Conservation (phyloP, 2,113 vertebrate species). For the Myrmecobius fasciatus region DNA sequence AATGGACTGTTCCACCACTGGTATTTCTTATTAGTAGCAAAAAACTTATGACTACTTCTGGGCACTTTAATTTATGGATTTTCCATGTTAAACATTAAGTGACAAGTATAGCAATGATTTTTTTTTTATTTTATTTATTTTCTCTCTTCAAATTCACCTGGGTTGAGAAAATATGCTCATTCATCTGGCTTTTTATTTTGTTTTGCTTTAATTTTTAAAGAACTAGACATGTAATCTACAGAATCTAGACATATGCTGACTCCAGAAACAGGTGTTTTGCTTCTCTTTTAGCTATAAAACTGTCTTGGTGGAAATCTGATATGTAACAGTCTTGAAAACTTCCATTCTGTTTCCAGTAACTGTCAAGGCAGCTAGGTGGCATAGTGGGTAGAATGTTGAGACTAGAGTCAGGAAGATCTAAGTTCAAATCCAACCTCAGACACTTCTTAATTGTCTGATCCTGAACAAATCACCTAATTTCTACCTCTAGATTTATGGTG, state of each 20-base stretch:
- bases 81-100: constrained; percentile 67
- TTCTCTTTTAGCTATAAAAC: constrained; percentile 25
- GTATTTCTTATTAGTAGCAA: constrained; percentile 32
- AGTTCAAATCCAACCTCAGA: neutral
- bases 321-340: constrained; percentile 42
- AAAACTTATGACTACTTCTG: constrained; percentile 47
- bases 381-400: neutral
- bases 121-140: constrained; percentile 32
- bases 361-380: neutral
- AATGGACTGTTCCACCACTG: neutral
- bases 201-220: neutral
- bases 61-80: constrained; percentile 59
- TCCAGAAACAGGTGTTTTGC: constrained; percentile 47
- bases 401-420: neutral
- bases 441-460: neutral
- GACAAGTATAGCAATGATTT: constrained; percentile 63
- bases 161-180: constrained; percentile 53
- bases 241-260: constrained; percentile 45
- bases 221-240: neutral
- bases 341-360: constrained; percentile 50
- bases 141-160: constrained; percentile 60
- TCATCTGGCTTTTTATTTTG: neutral
- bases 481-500: neutral
- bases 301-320: constrained; percentile 35
- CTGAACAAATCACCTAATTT: neutral